Percentiles rank a stretch among this genome's conserved stretches.
Evolutionary conservation across 2,113 vertebrate genomes (phyloP).

Genomic region (Sturnira hondurensis): DNA sequence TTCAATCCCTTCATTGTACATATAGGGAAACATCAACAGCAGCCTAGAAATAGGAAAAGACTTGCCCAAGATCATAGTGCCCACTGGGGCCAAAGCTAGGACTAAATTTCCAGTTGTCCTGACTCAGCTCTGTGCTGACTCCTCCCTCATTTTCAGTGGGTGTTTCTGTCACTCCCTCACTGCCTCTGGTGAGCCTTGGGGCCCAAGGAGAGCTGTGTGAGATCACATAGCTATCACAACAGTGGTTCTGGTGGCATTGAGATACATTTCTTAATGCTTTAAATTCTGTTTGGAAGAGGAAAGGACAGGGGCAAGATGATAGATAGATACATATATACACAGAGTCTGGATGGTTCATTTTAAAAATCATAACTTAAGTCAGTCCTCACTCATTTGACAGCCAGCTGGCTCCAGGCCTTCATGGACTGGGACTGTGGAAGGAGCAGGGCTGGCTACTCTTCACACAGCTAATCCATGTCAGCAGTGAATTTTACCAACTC

Average conservation of each 20-base stretch:
- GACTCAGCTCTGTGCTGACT: background rate
- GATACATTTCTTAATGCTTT: background rate
- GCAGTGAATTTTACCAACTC: conserved; percentile 56
- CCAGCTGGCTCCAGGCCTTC: conserved; percentile 3
- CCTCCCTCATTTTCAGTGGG: background rate
- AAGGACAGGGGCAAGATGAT: background rate
- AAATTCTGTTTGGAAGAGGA: conserved; percentile 1
- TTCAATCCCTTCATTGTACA: background rate
- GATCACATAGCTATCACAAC: background rate
- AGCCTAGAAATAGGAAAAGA: conserved; percentile 11
- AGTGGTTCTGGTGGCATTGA: background rate
- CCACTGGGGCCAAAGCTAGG: background rate
- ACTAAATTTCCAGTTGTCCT: background rate
- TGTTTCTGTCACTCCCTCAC: background rate
- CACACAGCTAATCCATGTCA: conserved; percentile 22
- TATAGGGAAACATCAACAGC: background rate
- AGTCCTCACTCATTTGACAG: background rate
- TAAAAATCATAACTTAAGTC: background rate
- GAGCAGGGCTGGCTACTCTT: background rate
- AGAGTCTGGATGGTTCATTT: background rate
- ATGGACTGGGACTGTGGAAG: background rate
- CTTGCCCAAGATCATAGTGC: background rate
- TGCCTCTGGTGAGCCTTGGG: background rate
- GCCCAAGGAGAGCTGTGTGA: background rate
- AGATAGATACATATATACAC: background rate